phyloP scores from a whole-genome alignment of 2,797 vertebrate species.

The Aselliscus stoliczkanus region DNA sequence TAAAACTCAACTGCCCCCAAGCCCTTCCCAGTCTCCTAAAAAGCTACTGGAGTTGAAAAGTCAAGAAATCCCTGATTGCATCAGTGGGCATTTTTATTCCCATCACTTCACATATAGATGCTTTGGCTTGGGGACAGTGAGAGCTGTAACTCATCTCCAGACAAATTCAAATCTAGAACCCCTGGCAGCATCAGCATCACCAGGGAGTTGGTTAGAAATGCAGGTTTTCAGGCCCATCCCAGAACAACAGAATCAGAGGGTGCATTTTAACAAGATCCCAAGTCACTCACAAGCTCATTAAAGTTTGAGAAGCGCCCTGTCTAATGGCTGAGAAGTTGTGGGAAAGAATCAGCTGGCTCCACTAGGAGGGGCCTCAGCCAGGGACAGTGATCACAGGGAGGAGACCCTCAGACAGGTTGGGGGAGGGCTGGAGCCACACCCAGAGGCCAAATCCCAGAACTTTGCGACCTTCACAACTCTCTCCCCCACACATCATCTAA shows the following conservation, averaged over 20 bases:
- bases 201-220: background rate
- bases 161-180: background rate
- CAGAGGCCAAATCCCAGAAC: background rate
- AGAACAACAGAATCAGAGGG: background rate
- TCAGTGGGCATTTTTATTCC: background rate
- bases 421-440: background rate
- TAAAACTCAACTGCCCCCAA: background rate
- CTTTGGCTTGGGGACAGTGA: background rate
- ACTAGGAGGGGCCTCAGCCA: background rate
- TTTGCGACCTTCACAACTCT: background rate
- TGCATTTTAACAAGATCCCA: background rate
- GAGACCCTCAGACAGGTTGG: background rate
- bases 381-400: background rate
- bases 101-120: background rate
- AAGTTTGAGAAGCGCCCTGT: background rate
- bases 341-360: background rate
- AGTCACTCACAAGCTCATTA: background rate
- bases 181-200: background rate
- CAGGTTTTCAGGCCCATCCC: background rate
- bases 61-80: background rate
- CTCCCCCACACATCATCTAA: background rate
- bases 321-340: background rate
- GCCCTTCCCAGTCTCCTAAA: background rate
- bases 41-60: background rate
- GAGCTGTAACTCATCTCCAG: background rate